Percentiles rank a stretch among this genome's conserved stretches.
These are phyloP conservation scores for Paraplagusia blochii DNA, from an alignment of 2,113 vertebrate genomes.

Conservation along the genomic window DNA sequence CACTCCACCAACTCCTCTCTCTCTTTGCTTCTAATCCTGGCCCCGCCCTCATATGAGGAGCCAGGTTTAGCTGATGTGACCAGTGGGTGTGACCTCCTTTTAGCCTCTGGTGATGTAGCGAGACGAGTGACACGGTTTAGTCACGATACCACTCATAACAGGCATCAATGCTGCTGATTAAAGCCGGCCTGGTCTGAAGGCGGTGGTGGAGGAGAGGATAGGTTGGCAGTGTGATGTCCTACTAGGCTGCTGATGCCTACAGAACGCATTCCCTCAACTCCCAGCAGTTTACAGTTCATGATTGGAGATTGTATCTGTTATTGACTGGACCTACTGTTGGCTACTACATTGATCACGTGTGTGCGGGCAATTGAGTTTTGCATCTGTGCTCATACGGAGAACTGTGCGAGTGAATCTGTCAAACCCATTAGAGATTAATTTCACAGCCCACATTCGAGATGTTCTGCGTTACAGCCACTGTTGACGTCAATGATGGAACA, in stretches of 20 bases:
- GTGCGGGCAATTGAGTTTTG: background rate
- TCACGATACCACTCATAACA: conserved; percentile 45
- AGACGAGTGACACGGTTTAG: conserved; percentile 25
- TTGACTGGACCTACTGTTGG: conserved; percentile 27
- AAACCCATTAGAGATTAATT: too few species aligned
- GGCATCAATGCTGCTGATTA: conserved; percentile 39
- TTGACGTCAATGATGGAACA: too few species aligned
- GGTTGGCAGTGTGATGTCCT: conserved; percentile 22
- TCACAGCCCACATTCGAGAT: too few species aligned
- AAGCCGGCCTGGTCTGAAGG: conserved; percentile 48
- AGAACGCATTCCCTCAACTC: conserved; percentile 57
- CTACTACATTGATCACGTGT: conserved; percentile 7
- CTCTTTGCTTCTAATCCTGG: background rate
- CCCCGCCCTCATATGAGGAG: conserved; percentile 18
- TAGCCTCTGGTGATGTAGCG: conserved; percentile 26
- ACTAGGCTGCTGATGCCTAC: conserved; percentile 34
- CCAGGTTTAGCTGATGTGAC: conserved; percentile 41
- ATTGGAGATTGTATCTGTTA: conserved; percentile 52
- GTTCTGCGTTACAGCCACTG: too few species aligned
- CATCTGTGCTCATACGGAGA: background rate
- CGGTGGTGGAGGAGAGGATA: conserved; percentile 39
- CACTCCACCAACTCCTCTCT: background rate
- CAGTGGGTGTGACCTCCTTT: conserved; percentile 33
- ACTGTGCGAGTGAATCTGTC: background rate
- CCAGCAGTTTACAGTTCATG: conserved; percentile 50